Evolutionary conservation across 2,113 vertebrate species (phyloP), one percentile per base, ranked within the genome.

Genomic region (Chloroceryle aenea): DNA sequence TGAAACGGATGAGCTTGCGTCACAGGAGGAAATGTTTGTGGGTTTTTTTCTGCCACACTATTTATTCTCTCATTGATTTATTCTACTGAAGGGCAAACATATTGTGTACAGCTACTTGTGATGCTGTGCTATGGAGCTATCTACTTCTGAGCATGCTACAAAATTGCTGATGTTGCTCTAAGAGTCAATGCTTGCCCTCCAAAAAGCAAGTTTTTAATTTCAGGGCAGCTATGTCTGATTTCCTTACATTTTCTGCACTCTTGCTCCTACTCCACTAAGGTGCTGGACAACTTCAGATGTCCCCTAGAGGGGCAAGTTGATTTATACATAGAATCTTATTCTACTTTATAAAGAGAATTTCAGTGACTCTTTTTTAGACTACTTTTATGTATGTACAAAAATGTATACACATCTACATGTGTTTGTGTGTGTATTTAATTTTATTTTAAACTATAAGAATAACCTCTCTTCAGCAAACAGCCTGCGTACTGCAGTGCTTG

Each of bases 31-130:
- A 92, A 94, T 62, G 59, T 64, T 29, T 73, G 8, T 69, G 66
- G 10, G 4, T 23, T 17, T 87, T 59, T 74, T 42, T 21, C 64
- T 4, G 9, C 12, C 32, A 61, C 3, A 4, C 19, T 67, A 34
- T 83, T 95, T 68, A 61, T 86, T 86, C 42, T 78, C 23, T 90
- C 83, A 75, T 5, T 88, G 83, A 81, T 89, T 94, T 89, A 96
- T 75, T 84, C 85, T 89, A 73, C 61, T 66, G 47, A 76, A 94
- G 69, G 67, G 63, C 94, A 93, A 97, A 56, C 55, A 83, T 63
- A 36, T 67, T 87, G 66, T 83, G 45, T 61, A 67, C 64, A 87
- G 69, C 73, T 94, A 63, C 50, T 82, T 90, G 53, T 72, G 81
- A 84, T 61, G 32, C 77, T 94, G 12, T 43, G 26, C 71, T 22